Percentiles rank a stretch among this genome's conserved stretches.
Evolutionary conservation across 2,888 invertebrate species (phyloP).

Genomic region (Drosophila picticornis): DNA sequence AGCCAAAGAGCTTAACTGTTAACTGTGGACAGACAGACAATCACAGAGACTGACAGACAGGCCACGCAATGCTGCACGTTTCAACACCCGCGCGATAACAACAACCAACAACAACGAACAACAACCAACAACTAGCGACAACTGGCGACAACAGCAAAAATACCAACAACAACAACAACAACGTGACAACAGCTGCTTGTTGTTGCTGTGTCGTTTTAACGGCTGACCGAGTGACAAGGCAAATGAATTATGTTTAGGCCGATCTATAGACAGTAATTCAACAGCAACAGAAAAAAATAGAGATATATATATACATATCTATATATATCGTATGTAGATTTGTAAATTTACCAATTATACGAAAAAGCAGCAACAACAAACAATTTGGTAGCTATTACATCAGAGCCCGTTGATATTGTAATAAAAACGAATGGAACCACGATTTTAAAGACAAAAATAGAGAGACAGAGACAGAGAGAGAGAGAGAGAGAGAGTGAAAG

Average conservation of each 20-base stretch:
- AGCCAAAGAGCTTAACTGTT: conserved; percentile 24
- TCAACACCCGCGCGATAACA: conserved; percentile 70
- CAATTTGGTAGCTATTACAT: conserved; percentile 59
- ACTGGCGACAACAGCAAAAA: conserved; percentile 13
- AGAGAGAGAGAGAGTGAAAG: not conserved
- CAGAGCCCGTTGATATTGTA: conserved; percentile 66
- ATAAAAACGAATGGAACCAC: conserved; percentile 62
- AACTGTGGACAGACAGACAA: conserved; percentile 4
- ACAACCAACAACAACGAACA: conserved; percentile 35
- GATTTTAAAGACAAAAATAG: conserved; percentile 51
- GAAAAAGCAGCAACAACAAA: conserved; percentile 32
- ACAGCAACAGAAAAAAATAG: conserved; percentile 5
- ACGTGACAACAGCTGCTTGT: conserved; percentile 36
- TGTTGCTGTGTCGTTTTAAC: conserved; percentile 36
- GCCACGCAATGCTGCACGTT: conserved; percentile 45
- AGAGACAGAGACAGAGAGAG: not conserved
- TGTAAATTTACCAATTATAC: conserved; percentile 71
- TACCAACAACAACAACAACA: conserved; percentile 19
- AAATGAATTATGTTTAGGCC: conserved; percentile 53
- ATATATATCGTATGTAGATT: conserved; percentile 63
- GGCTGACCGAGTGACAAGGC: conserved; percentile 58
- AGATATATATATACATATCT: conserved; percentile 8
- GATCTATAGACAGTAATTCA: conserved; percentile 27
- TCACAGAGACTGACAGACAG: not conserved
- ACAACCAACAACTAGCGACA: conserved; percentile 16